Evolutionary conservation across 2,888 invertebrate species (phyloP), one percentile per base, ranked within the genome.

Genomic region (Cosmorhoe ocellata): DNA sequence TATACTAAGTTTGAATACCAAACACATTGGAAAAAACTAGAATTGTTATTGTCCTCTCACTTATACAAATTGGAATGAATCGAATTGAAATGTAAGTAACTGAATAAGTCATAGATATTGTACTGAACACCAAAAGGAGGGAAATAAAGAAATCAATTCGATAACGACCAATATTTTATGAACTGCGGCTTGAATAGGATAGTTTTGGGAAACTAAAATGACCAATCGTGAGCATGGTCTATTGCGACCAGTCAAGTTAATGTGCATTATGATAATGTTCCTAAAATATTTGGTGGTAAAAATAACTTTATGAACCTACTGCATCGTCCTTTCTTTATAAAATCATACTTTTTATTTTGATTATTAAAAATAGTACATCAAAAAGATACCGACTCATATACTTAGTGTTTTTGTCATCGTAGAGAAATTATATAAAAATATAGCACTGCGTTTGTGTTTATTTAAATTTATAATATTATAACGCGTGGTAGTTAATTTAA

Each of bases 121-220:
- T 40, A 30, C 24, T 39, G 4, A 40, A 53, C 43, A 52, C 42
- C 39, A 48, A 48, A 13, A 39, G 42, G 51, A 56, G 27, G 41
- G 26, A 18, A 33, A 30, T 42, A 34, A 32, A 18, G 13, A 41
- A 26, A 31, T 24, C n/a, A 46, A 33, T 8, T 51, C 34, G 37
- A 39, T 47, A 44, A 37, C 28, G 52, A 49, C 45, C 52, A 32
- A 52, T 48, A 46, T 37, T 38, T 44, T 46, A 39, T 49, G 37
- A 22, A 56, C 52, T 10, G 51, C 47, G 55, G 31, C 38, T 54
- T 53, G 52, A 51, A 45, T 45, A 63, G 45, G 50, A 54, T 56
- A 51, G 44, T 36, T 38, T 36, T 46, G 31, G 37, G 36, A n/a
- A 53, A 45, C 28, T 42, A 43, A 33, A 34, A 43, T 42, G 50